These are phyloP conservation scores for Cryptus armator DNA, from an alignment of 2,888 invertebrate species.

Conservation along the genomic window DNA sequence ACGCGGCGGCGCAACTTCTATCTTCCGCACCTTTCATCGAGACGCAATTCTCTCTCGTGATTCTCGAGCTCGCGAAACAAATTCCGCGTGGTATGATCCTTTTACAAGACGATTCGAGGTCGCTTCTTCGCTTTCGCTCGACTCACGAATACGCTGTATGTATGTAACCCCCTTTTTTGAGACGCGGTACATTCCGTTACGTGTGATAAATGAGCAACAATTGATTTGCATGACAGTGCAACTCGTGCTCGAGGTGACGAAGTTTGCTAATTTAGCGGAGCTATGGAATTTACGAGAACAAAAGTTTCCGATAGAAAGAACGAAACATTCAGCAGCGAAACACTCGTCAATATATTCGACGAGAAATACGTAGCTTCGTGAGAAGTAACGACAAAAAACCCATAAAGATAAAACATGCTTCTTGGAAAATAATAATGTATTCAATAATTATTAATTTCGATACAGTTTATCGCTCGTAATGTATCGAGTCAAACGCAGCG, in stretches of 20 bases:
- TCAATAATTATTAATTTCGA: conserved; percentile 46
- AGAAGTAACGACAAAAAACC: neutral
- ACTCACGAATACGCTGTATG: neutral
- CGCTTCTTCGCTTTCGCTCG: conserved; percentile 34
- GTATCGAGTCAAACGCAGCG: conserved; percentile 25
- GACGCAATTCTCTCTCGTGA: conserved; percentile 28
- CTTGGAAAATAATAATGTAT: conserved; percentile 13
- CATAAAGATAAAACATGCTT: neutral
- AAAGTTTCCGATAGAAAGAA: conserved; percentile 6
- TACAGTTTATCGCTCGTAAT: conserved; percentile 26
- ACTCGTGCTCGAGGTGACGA: conserved; percentile 22
- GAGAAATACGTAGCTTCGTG: no score
- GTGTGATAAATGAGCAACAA: conserved; percentile 61
- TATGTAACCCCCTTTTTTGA: conserved; percentile 30
- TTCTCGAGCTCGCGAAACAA: conserved; percentile 30
- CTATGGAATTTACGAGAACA: conserved; percentile 41
- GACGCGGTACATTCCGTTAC: conserved; percentile 24
- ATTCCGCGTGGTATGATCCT: conserved; percentile 40
- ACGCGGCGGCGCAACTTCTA: conserved; percentile 35
- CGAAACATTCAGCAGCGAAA: neutral
- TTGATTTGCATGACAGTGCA: conserved; percentile 65
- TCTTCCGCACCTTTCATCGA: conserved; percentile 60
- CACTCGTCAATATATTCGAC: neutral
- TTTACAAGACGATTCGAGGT: conserved; percentile 60
- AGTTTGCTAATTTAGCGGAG: conserved; percentile 47